Evolutionary conservation across 2,113 vertebrate species (phyloP).

Genomic region (Campylomormyrus numenius): DNA sequence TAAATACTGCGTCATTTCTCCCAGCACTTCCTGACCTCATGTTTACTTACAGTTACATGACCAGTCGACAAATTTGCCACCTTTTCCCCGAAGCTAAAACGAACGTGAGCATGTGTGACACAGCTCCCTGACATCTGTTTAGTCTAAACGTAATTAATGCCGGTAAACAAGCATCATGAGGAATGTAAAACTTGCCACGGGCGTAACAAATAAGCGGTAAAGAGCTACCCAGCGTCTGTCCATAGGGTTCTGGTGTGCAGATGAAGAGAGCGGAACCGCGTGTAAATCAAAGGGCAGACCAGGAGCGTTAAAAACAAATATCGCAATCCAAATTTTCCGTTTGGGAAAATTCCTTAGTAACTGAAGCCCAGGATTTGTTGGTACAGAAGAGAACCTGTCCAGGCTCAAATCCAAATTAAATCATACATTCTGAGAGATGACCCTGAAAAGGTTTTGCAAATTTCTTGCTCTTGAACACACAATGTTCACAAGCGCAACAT

Average conservation of each 20-base stretch:
- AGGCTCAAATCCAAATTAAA: neutral
- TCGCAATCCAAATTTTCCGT: neutral
- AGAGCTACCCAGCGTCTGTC: neutral
- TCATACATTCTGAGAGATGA: neutral
- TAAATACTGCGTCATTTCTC: neutral
- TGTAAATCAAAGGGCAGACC: neutral
- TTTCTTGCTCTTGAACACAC: neutral
- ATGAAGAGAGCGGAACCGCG: neutral
- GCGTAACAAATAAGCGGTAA: neutral
- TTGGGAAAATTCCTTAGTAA: neutral
- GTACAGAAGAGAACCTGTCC: neutral
- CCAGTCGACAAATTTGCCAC: neutral
- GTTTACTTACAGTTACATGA: neutral
- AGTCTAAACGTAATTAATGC: neutral
- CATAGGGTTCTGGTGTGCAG: neutral
- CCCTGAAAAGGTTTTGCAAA: neutral
- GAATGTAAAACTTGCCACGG: neutral
- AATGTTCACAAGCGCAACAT: neutral
- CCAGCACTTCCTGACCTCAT: neutral
- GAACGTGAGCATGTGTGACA: neutral
- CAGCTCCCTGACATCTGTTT: neutral
- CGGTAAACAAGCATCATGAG: neutral
- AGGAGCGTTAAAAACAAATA: neutral
- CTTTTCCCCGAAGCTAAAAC: neutral
- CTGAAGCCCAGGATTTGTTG: neutral